Conservation (phyloP, 2,888 invertebrate genomes). For the Tortricodes alternella region DNA sequence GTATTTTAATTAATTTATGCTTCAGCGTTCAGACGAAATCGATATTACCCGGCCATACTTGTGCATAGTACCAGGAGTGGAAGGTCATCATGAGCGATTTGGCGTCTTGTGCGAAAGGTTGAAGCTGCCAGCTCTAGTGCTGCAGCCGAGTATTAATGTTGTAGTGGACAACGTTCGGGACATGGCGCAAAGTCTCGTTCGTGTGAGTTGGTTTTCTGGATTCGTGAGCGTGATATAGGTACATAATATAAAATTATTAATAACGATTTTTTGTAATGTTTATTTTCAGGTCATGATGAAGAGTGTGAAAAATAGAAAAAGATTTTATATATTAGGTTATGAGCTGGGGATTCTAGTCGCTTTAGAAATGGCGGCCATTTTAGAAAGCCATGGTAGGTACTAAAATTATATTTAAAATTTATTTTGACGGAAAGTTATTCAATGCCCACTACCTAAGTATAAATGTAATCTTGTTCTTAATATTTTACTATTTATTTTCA, state of each 20-base stretch:
- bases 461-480: too few species aligned
- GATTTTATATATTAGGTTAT: slow-evolving; percentile 56
- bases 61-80: slow-evolving; percentile 21
- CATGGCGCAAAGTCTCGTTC: slow-evolving; percentile 4
- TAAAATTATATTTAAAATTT: neutral
- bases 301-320: slow-evolving; percentile 30
- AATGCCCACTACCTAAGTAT: too few species aligned
- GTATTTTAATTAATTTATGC: too few species aligned
- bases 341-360: slow-evolving; percentile 55
- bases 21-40: neutral
- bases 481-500: too few species aligned
- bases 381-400: slow-evolving; percentile 54
- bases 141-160: slow-evolving; percentile 4
- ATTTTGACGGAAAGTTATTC: too few species aligned
- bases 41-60: neutral
- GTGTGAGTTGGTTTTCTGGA: too few species aligned
- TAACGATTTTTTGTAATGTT: neutral
- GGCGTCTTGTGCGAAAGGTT: slow-evolving; percentile 10
- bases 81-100: slow-evolving; percentile 13
- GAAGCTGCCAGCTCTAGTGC: slow-evolving; percentile 9
- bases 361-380: slow-evolving; percentile 54
- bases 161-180: neutral
- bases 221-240: too few species aligned
- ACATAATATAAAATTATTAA: too few species aligned
- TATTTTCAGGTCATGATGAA: slow-evolving; percentile 46